Conservation (phyloP, 2,113 vertebrate species). For the Hydropotes inermis region DNA sequence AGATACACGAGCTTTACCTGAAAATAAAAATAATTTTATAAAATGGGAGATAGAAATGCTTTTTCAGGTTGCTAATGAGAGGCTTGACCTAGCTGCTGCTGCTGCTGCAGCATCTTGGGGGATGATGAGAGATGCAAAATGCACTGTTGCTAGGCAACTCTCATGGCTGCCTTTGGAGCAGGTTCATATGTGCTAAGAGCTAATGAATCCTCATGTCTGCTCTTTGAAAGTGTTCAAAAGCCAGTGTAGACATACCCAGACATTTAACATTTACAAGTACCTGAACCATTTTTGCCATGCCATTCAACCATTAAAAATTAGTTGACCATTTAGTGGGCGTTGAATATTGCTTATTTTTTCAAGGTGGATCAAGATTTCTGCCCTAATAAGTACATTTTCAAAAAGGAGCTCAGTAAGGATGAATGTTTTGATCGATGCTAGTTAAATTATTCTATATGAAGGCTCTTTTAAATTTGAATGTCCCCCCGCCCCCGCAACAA, state of each 20-base stretch:
- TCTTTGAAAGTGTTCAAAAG: slow-evolving; percentile 72
- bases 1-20: slow-evolving; percentile 50
- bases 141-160: slow-evolving; percentile 75
- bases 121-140: slow-evolving; percentile 68
- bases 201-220: slow-evolving; percentile 67
- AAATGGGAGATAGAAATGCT: slow-evolving; percentile 47
- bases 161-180: slow-evolving; percentile 55
- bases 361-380: slow-evolving; percentile 5
- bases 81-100: slow-evolving; percentile 69
- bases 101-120: slow-evolving; percentile 51
- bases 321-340: slow-evolving; percentile 33
- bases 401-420: slow-evolving; percentile 22
- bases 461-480: slow-evolving; percentile 44
- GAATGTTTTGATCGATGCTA: not conserved
- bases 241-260: slow-evolving; percentile 68
- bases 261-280: slow-evolving; percentile 69
- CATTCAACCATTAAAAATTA: slow-evolving; percentile 65
- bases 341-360: slow-evolving; percentile 52
- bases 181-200: slow-evolving; percentile 68
- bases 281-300: slow-evolving; percentile 34
- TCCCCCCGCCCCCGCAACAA: not conserved
- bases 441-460: slow-evolving; percentile 35
- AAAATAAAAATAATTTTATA: slow-evolving; percentile 65
- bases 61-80: slow-evolving; percentile 70
- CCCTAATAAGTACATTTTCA: slow-evolving; percentile 51